These are phyloP conservation scores for Toxotes chatareus DNA, from an alignment of 2,113 vertebrate species.

Conservation along the genomic window DNA sequence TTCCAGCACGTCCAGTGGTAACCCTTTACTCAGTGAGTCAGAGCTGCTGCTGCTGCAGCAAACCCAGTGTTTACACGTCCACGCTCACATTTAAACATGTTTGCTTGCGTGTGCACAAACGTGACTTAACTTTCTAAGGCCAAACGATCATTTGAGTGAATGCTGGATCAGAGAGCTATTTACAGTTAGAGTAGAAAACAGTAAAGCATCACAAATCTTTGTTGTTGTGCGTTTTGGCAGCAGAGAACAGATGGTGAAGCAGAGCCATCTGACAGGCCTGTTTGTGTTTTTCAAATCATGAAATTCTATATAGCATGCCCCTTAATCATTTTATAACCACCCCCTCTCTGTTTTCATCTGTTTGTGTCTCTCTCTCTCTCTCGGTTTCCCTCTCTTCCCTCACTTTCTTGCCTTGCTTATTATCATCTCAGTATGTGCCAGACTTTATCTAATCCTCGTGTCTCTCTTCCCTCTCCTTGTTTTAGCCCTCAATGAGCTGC, in stretches of 20 bases:
- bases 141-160: conserved; percentile 1
- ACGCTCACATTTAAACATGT: not conserved
- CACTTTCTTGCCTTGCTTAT: conserved; percentile 67
- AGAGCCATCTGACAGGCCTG: conserved; percentile 59
- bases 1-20: conserved; percentile 55
- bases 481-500: conserved; percentile 62
- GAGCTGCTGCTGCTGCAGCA: not conserved
- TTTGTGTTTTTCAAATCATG: conserved; percentile 65
- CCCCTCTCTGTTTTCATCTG: conserved; percentile 67
- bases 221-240: conserved; percentile 52
- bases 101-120: not conserved
- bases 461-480: conserved; percentile 58
- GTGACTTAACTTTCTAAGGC: not conserved
- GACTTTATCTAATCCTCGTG: conserved; percentile 70
- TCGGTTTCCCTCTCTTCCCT: conserved; percentile 21
- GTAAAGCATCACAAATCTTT: conserved; percentile 32
- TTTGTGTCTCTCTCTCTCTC: conserved; percentile 47
- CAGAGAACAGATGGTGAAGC: conserved; percentile 60
- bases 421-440: conserved; percentile 72
- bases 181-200: conserved; percentile 29
- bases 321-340: conserved; percentile 72
- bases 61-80: too few relatives aligned
- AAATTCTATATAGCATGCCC: conserved; percentile 65
- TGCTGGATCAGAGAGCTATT: conserved; percentile 31
- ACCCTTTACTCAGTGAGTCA: conserved; percentile 40